Evolutionary conservation across 2,113 vertebrate genomes (phyloP).

Genomic region (Nyctibius bracteatus): DNA sequence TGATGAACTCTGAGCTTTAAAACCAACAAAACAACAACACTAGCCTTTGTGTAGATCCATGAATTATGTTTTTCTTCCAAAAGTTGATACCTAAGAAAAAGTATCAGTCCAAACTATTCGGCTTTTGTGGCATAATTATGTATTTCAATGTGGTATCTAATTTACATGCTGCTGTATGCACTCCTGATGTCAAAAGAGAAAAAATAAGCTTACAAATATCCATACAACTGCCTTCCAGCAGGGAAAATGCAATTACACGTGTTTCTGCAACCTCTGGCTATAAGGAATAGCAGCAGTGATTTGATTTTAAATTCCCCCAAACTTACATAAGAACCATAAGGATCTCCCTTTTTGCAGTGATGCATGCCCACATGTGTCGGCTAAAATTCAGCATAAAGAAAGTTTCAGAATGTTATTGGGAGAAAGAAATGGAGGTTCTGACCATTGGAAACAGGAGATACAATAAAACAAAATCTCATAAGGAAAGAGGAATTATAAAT

Average conservation of each 20-base stretch:
- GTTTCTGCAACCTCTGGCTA: neutral
- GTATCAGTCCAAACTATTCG: neutral
- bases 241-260: conserved; percentile 1
- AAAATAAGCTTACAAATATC: conserved; percentile 2
- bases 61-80: neutral
- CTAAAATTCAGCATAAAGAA: neutral
- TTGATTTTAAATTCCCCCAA: neutral
- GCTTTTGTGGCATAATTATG: neutral
- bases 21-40: neutral
- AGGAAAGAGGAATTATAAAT: neutral
- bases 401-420: neutral
- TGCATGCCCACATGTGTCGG: neutral
- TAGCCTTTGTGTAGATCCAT: neutral
- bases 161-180: neutral
- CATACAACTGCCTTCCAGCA: neutral
- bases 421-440: neutral
- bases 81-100: neutral
- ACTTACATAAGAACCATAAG: neutral
- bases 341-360: neutral
- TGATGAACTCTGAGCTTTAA: neutral
- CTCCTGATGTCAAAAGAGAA: neutral
- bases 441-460: neutral
- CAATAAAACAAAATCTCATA: neutral
- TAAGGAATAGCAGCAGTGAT: neutral
- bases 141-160: neutral